Conservation (phyloP, 2,797 vertebrate genomes). For the Masticophis lateralis region DNA sequence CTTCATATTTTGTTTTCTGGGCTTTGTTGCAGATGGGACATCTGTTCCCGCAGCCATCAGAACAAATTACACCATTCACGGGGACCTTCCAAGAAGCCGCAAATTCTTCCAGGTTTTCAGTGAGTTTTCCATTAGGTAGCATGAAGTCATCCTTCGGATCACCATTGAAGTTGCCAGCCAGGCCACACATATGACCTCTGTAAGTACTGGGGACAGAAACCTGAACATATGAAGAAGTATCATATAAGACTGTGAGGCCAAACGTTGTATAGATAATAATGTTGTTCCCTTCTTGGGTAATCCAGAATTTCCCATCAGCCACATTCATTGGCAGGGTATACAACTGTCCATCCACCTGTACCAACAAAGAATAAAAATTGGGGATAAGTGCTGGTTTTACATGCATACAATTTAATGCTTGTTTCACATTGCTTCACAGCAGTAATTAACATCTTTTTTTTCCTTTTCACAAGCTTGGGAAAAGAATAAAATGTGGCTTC, state of each 20-base stretch:
- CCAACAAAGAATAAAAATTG: background rate
- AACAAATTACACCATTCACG: conserved; percentile 58
- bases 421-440: background rate
- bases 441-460: background rate
- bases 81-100: conserved; percentile 63
- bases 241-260: conserved; percentile 12
- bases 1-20: background rate
- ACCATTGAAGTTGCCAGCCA: conserved; percentile 73
- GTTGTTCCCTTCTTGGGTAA: conserved; percentile 59
- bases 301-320: conserved; percentile 44
- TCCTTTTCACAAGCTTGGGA: background rate
- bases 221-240: background rate
- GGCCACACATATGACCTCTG: conserved; percentile 61
- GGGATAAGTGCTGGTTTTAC: background rate
- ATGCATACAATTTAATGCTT: fast-evolving
- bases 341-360: conserved; percentile 66
- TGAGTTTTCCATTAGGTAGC: conserved; percentile 33
- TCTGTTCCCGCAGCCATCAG: conserved; percentile 18
- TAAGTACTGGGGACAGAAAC: conserved; percentile 11
- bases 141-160: conserved; percentile 63
- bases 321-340: conserved; percentile 61
- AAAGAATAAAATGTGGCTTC: background rate
- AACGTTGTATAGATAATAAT: conserved; percentile 42
- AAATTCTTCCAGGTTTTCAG: conserved; percentile 48
- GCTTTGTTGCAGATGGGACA: conserved; percentile 40